These are phyloP conservation scores for Prinia subflava DNA, from an alignment of 2,113 vertebrate species.

Conservation along the genomic window DNA sequence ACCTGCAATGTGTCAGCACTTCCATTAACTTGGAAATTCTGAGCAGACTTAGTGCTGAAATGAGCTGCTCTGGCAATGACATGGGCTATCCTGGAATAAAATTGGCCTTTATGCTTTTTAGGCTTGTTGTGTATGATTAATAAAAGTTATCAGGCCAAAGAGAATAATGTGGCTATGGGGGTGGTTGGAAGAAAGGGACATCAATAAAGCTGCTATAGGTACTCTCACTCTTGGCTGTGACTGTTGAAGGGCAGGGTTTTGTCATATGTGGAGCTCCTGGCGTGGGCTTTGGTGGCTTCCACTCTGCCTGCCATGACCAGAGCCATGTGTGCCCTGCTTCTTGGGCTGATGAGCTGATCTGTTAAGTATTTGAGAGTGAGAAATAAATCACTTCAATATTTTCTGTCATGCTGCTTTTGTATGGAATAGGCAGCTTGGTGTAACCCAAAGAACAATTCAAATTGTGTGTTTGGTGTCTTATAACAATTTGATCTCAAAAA, in stretches of 20 bases:
- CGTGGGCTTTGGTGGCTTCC: background rate
- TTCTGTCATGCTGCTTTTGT: background rate
- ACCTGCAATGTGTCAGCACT: background rate
- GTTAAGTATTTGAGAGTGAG: background rate
- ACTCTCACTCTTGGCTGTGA: background rate
- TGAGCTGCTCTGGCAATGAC: background rate
- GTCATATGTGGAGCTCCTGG: background rate
- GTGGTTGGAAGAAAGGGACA: background rate
- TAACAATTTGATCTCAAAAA: background rate
- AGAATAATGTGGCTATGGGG: background rate
- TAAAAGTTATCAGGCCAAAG: background rate
- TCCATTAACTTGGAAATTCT: background rate
- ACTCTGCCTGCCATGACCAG: no score
- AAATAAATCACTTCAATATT: background rate
- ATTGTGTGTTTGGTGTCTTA: background rate
- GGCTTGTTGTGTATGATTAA: background rate
- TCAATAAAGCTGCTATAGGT: background rate
- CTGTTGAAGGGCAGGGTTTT: background rate
- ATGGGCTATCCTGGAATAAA: background rate
- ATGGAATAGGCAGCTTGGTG: background rate
- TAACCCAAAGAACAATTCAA: background rate
- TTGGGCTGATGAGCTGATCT: background rate
- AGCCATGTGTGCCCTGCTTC: fast-evolving
- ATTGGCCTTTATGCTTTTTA: background rate
- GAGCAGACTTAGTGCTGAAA: background rate